Evolutionary conservation across 64 coral and sea anemone genomes (phyloP), one percentile per base, ranked within the genome.

Genomic region (Anthopleura sola): DNA sequence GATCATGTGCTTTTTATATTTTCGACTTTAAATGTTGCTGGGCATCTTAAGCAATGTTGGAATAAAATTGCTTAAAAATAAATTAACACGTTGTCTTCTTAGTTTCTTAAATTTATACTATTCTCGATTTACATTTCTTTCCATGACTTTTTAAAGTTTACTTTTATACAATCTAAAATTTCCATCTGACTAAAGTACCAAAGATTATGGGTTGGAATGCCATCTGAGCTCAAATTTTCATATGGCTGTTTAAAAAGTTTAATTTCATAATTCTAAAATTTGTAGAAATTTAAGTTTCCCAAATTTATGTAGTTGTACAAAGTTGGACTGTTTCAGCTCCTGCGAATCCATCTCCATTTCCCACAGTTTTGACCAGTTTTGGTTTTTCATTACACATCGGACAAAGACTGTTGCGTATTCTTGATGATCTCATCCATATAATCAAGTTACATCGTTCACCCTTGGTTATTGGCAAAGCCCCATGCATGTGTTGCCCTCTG

Each of bases 401-500:
- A 60, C 95, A 98, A 20, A 91, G 62, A 36, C 83, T 88, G 78
- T 98, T 94, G 12, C 95, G 86, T 19, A 89, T 49, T 83, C 80
- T 39, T 15, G 95, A 98, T 9, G 89, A 91, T 36, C 95, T 88
- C 95, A 94, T 98, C 95, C 95, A 98, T 68, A 98, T 89, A 38
- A 98, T 91, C 31, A 98, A 29, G 56, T 98, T 98, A 83, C 87
- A 91, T 86, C 95, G 82, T 47, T 93, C 91, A 9, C 95, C 95
- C 26, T 47, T 49, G 7, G 78, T 87, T 56, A 94, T 94, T 18
- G 95, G 92, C 46, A 98, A 78, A n/a, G 95, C 95, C 8, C 92
- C 95, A 85, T 98, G 95, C 92, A 92, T 94, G 71, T 98, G 95
- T 36, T 94, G 92, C 33, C 95, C 92, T 31, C 92, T 81, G 54